Conservation (phyloP, 2,797 vertebrate species). For the Smutsia temminckii region DNA sequence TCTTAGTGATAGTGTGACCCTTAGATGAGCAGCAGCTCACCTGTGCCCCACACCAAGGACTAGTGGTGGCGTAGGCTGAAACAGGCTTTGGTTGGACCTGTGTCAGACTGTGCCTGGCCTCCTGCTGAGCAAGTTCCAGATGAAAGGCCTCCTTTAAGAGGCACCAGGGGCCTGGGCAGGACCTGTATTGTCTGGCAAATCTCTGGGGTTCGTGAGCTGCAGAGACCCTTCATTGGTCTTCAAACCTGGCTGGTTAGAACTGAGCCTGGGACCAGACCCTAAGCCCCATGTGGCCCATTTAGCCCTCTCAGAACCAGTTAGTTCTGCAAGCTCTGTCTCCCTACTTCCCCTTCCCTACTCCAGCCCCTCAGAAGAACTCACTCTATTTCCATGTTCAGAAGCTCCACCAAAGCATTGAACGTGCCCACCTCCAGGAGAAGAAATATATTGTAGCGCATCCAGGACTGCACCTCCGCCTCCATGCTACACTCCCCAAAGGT, state of each 20-base stretch:
- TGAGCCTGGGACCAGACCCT: neutral
- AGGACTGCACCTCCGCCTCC: slow-evolving; percentile 94
- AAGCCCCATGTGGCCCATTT: neutral
- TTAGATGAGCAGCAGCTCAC: neutral
- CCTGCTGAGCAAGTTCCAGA: neutral
- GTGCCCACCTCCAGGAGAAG: slow-evolving; percentile 95
- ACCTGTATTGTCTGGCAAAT: neutral
- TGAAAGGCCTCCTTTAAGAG: neutral
- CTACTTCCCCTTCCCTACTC: neutral
- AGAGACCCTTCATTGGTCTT: neutral
- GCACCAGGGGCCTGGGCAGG: neutral
- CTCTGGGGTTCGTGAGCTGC: neutral
- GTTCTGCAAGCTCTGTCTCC: neutral
- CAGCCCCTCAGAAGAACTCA: slow-evolving; percentile 80
- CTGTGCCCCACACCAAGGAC: neutral
- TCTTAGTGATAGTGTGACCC: neutral
- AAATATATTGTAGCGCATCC: slow-evolving; percentile 98
- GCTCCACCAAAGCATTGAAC: slow-evolving; percentile 96
- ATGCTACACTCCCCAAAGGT: slow-evolving; percentile 94
- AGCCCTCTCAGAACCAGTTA: neutral
- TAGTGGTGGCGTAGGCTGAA: neutral
- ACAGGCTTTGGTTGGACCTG: neutral
- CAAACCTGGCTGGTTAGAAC: neutral
- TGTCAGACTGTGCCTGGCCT: neutral
- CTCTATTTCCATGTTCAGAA: slow-evolving; percentile 99